These are phyloP conservation scores for Cirrhinus molitorella DNA, from an alignment of 2,797 vertebrate genomes.

Conservation along the genomic window DNA sequence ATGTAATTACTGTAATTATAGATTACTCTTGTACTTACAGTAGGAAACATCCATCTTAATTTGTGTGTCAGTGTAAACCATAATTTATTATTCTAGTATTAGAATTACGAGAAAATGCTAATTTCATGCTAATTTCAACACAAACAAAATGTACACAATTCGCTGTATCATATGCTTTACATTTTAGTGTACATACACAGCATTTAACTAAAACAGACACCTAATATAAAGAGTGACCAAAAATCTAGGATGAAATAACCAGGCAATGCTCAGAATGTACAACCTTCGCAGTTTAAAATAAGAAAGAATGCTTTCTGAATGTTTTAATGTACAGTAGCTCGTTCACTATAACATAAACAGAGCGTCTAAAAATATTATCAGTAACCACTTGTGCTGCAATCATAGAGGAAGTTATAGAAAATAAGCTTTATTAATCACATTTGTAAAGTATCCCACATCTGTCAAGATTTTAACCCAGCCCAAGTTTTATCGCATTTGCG, in stretches of 20 bases:
- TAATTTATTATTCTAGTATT: not conserved
- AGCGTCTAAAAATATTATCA: not conserved
- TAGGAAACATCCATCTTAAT: slow-evolving; percentile 5
- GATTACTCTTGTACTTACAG: not conserved
- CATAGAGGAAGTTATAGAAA: not conserved
- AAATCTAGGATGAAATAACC: not conserved
- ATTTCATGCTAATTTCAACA: not conserved
- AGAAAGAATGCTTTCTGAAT: not conserved
- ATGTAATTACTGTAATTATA: not conserved
- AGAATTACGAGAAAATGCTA: not conserved
- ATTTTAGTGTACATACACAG: not conserved
- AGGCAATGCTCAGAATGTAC: not conserved
- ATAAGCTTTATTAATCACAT: not conserved
- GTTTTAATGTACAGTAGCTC: not conserved
- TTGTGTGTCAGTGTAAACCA: not conserved
- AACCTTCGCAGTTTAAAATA: not conserved
- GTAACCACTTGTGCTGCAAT: not conserved
- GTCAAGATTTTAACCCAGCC: not conserved
- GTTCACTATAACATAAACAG: not conserved
- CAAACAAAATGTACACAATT: too few species aligned
- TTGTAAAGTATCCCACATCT: not conserved
- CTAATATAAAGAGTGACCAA: not conserved
- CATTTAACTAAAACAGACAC: not conserved
- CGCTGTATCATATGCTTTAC: too few species aligned
- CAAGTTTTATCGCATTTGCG: not conserved